A percentile compares a stretch with the other conserved stretches of the same genome.
Evolutionary conservation across 2,797 vertebrate genomes (phyloP).

Genomic region (Halcyon smyrnensis): DNA sequence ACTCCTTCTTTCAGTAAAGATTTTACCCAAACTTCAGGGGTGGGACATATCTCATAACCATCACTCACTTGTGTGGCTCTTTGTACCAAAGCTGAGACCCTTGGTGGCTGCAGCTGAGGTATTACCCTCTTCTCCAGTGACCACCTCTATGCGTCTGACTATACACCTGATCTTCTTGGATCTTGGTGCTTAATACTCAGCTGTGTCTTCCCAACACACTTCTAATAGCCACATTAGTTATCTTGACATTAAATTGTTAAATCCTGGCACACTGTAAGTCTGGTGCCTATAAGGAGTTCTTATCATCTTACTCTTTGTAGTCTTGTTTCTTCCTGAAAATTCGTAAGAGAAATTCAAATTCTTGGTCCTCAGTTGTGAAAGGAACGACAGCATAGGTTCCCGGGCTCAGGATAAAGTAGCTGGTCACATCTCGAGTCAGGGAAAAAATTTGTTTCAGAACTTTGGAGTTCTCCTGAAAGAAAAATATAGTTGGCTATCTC

Average conservation of each 20-base stretch:
- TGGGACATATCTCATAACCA: background rate
- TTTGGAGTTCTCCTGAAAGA: constrained; percentile 47
- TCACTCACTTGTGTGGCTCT: background rate
- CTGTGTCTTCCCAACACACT: background rate
- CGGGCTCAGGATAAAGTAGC: constrained; percentile 40
- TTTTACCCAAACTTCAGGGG: background rate
- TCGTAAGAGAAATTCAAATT: constrained; percentile 71
- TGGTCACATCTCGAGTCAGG: constrained; percentile 53
- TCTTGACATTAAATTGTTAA: background rate
- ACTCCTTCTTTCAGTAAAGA: background rate
- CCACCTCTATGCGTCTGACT: background rate
- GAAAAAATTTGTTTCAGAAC: background rate
- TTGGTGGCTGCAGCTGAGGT: background rate
- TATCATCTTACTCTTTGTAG: constrained; percentile 56
- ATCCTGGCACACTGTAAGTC: background rate
- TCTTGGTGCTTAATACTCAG: background rate
- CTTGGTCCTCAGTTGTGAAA: background rate
- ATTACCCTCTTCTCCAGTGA: background rate
- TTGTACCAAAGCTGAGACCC: background rate
- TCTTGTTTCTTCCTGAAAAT: constrained; percentile 72
- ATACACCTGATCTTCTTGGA: background rate
- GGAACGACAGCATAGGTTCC: constrained; percentile 69
- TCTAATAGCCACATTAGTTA: background rate
- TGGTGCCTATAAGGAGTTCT: background rate
- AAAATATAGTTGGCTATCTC: constrained; percentile 9